Evolutionary conservation across 2,888 invertebrate species (phyloP).

Genomic region (Clitarchus hookeri): DNA sequence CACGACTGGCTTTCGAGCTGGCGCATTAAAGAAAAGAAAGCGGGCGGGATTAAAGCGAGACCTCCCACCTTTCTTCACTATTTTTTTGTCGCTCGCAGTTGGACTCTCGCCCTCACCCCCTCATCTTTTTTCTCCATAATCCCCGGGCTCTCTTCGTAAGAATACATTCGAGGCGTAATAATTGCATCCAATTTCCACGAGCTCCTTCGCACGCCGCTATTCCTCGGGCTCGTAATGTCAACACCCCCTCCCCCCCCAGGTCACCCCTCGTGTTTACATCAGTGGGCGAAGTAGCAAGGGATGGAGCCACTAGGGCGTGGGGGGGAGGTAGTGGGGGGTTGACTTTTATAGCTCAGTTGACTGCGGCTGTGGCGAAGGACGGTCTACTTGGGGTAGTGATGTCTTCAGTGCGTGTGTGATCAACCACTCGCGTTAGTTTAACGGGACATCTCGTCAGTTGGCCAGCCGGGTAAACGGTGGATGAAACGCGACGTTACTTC

Average conservation of each 20-base stretch:
- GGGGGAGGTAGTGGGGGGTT: neutral
- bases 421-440: no score
- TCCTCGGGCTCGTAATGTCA: neutral
- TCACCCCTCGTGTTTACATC: neutral
- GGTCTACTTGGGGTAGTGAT: neutral
- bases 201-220: neutral
- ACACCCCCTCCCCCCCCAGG: neutral
- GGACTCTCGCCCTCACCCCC: neutral
- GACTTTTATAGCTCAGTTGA: neutral
- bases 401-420: no score
- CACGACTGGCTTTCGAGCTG: neutral
- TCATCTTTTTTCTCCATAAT: neutral
- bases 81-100: neutral
- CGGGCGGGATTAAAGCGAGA: neutral
- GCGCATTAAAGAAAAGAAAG: neutral
- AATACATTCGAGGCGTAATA: conserved; percentile 9
- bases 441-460: no score
- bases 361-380: neutral
- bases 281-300: neutral
- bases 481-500: no score
- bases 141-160: neutral
- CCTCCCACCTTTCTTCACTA: neutral
- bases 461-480: no score
- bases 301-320: neutral
- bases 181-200: neutral